Evolutionary conservation across 2,113 vertebrate genomes (phyloP).

Genomic region (Camelus dromedarius): DNA sequence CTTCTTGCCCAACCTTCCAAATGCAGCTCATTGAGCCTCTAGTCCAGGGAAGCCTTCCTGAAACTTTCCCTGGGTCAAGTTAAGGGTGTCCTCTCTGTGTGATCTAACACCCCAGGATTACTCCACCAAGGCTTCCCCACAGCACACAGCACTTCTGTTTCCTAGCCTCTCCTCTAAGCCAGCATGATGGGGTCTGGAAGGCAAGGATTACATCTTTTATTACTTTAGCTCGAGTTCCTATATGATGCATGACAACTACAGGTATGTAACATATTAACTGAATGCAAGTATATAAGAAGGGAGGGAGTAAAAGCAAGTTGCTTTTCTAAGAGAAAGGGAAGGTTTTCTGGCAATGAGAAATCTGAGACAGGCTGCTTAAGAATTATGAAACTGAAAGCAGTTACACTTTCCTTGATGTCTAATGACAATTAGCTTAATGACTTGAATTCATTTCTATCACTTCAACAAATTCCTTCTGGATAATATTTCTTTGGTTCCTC

Average conservation of each 20-base stretch:
- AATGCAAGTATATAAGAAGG: not conserved
- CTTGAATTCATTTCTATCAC: constrained; percentile 12
- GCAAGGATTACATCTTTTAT: not conserved
- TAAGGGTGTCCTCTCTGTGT: not conserved
- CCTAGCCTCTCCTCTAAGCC: not conserved
- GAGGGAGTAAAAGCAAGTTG: not conserved
- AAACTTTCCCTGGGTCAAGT: not conserved
- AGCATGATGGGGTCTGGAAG: not conserved
- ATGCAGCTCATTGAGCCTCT: not conserved
- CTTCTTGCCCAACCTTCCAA: not conserved
- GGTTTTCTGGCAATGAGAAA: not conserved
- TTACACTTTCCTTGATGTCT: not conserved
- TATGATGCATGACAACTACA: not conserved
- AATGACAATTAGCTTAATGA: constrained; percentile 47
- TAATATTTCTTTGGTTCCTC: not conserved
- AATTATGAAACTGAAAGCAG: not conserved
- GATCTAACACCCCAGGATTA: not conserved
- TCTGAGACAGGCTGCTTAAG: not conserved
- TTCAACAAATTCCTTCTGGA: constrained; percentile 49
- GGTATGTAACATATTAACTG: not conserved
- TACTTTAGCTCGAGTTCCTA: not conserved
- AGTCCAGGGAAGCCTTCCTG: not conserved
- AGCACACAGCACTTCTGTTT: not conserved
- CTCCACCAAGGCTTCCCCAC: not conserved
- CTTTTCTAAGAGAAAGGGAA: constrained; percentile 6